Evolutionary conservation across 2,113 vertebrate species (phyloP).

Genomic region (Nerophis lumbriciformis): DNA sequence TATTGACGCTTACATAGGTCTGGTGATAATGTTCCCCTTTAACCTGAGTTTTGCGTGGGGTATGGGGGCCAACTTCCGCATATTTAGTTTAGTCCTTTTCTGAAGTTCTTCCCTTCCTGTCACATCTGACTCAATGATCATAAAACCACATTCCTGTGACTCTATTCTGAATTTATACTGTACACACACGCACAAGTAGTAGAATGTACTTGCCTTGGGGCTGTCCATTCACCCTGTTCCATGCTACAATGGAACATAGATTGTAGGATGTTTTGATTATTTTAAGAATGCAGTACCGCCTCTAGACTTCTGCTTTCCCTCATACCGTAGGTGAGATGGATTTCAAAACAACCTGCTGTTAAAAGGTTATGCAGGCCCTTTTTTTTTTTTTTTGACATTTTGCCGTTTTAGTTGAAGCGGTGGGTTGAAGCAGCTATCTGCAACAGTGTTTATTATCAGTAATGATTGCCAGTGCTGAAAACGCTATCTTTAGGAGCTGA

Average conservation of each 20-base stretch:
- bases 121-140: slow-evolving; percentile 26
- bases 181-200: not conserved
- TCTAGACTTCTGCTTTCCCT: not conserved
- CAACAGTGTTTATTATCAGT: slow-evolving; percentile 7
- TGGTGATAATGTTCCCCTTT: no score
- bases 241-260: not conserved
- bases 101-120: slow-evolving; percentile 25
- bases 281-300: not conserved
- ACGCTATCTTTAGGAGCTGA: not conserved
- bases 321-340: not conserved
- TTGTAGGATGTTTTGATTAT: slow-evolving; percentile 2
- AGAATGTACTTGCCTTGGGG: slow-evolving; percentile 4
- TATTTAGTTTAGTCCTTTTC: slow-evolving; percentile 35
- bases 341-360: not conserved
- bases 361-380: not conserved
- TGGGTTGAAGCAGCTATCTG: slow-evolving; percentile 9
- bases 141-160: slow-evolving; percentile 27
- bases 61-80: no score
- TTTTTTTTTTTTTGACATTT: not conserved
- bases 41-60: no score
- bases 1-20: no score
- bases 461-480: slow-evolving; percentile 14
- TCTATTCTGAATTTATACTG: not conserved
- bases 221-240: slow-evolving; percentile 1
- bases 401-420: not conserved